phyloP scores from a whole-genome alignment of 2,888 invertebrate genomes.

The Lacanobia oleracea region DNA sequence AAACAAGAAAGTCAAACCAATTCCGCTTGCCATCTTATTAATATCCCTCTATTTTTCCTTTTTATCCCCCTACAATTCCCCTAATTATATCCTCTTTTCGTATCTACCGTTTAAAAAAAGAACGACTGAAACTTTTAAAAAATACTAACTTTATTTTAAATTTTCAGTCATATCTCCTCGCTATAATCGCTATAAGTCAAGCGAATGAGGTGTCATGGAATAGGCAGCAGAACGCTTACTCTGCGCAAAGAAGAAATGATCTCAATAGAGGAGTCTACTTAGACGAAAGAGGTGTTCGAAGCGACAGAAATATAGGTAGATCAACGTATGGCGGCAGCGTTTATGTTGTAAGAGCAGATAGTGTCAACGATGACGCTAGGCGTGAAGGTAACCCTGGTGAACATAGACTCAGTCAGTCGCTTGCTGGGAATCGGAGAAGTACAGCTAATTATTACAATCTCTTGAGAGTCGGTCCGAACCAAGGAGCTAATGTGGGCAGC shows the following conservation, averaged over 20 bases:
- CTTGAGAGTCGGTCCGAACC: not conserved
- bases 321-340: constrained; percentile 1
- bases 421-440: not conserved
- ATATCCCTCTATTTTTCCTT: not conserved
- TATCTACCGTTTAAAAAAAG: no score
- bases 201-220: constrained; percentile 23
- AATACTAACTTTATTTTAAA: not conserved
- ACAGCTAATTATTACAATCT: not conserved
- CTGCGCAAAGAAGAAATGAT: constrained; percentile 19
- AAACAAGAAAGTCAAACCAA: no score
- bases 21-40: not conserved
- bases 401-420: not conserved
- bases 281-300: not conserved
- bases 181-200: constrained; percentile 26
- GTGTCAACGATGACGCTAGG: not conserved
- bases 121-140: not conserved
- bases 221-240: constrained; percentile 1
- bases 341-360: constrained; percentile 7
- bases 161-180: constrained; percentile 42
- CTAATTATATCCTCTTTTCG: no score
- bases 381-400: not conserved
- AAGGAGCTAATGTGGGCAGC: constrained; percentile 10
- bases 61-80: no score
- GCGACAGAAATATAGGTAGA: constrained; percentile 5
- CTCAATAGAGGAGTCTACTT: constrained; percentile 8